Evolutionary conservation across 2,888 invertebrate genomes (phyloP).

Genomic region (Seira musarum): DNA sequence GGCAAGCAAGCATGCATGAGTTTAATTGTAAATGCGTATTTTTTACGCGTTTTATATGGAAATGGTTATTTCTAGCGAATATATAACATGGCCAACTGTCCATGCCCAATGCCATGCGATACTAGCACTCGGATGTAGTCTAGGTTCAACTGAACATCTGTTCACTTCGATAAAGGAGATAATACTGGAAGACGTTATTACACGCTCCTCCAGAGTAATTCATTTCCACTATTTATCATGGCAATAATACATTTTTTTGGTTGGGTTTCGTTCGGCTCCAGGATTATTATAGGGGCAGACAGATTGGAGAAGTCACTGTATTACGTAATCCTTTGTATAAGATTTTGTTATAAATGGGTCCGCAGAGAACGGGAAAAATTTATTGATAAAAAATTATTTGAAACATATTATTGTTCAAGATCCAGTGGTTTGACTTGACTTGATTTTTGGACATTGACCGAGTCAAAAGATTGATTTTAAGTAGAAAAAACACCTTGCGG

Average conservation of each 20-base stretch:
- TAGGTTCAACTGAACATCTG: slow-evolving; percentile 23
- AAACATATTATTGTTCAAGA: background rate
- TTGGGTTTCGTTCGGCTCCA: background rate
- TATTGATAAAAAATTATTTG: background rate
- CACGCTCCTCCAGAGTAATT: slow-evolving; percentile 15
- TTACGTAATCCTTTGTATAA: background rate
- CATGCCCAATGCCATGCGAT: background rate
- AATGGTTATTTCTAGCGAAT: background rate
- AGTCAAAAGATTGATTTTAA: background rate
- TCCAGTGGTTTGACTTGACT: too few relatives aligned
- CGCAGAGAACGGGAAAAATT: background rate
- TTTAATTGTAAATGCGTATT: background rate
- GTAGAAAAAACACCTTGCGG: background rate
- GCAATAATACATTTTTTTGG: slow-evolving; percentile 28
- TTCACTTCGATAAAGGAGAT: slow-evolving; percentile 29
- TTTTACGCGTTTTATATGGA: background rate
- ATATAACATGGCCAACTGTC: background rate
- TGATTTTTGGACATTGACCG: background rate
- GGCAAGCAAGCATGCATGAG: too few relatives aligned
- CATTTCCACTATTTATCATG: slow-evolving; percentile 28
- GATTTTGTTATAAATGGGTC: background rate
- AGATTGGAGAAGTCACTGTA: background rate
- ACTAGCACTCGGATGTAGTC: background rate
- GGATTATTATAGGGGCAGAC: background rate
- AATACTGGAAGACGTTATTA: slow-evolving; percentile 11